phyloP scores from a whole-genome alignment of 2,797 vertebrate genomes.

The Echiichthys vipera region DNA sequence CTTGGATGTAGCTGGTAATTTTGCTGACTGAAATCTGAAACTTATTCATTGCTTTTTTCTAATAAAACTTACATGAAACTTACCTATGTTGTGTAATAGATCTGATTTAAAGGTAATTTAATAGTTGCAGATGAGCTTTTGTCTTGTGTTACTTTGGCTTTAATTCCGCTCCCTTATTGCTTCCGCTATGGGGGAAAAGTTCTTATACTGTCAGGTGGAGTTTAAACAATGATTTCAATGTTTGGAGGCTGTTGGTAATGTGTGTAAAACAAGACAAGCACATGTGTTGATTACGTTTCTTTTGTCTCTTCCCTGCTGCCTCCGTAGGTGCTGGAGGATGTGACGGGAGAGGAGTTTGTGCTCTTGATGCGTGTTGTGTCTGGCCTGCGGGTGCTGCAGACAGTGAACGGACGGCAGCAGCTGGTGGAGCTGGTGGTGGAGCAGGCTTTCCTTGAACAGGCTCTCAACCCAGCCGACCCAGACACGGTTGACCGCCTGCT shows the following conservation, averaged over 20 bases:
- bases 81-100: neutral
- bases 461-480: conserved; percentile 92
- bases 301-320: neutral
- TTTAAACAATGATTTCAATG: too few relatives aligned
- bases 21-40: neutral
- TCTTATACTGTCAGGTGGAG: too few relatives aligned
- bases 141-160: neutral
- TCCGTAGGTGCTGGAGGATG: conserved; percentile 94
- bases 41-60: neutral
- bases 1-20: neutral
- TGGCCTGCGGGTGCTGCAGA: conserved; percentile 92
- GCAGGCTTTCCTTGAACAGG: conserved; percentile 96
- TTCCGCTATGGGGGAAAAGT: too few relatives aligned
- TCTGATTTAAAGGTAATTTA: neutral
- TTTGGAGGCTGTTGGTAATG: neutral
- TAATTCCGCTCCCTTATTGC: neutral
- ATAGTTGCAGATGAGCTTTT: neutral
- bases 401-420: conserved; percentile 95
- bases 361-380: conserved; percentile 96
- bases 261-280: neutral
- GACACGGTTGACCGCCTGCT: conserved; percentile 95
- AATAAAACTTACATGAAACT: neutral
- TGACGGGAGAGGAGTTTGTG: conserved; percentile 98
- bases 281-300: neutral
- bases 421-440: conserved; percentile 97